These are phyloP conservation scores for Parelbella ahira DNA, from an alignment of 2,888 invertebrate genomes.

Conservation along the genomic window DNA sequence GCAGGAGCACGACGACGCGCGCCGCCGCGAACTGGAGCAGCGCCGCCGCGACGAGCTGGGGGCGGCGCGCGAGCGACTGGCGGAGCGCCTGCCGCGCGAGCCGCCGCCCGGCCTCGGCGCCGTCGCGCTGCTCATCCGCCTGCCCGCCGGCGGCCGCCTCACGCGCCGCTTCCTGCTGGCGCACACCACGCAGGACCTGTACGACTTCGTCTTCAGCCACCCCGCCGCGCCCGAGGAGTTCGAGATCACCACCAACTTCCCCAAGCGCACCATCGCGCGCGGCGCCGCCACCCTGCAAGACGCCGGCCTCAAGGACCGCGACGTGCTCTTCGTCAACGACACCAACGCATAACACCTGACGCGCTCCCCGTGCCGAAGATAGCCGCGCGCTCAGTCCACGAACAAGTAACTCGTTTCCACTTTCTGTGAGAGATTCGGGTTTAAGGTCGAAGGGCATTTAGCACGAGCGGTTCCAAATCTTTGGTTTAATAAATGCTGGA, in stretches of 20 bases:
- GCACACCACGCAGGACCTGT: slow-evolving; percentile 93
- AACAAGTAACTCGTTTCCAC: too few relatives aligned
- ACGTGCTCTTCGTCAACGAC: slow-evolving; percentile 96
- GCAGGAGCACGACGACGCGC: slow-evolving; percentile 65
- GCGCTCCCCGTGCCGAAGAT: too few relatives aligned
- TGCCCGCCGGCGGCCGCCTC: slow-evolving; percentile 93
- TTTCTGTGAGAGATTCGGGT: too few relatives aligned
- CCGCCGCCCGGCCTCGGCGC: slow-evolving; percentile 85
- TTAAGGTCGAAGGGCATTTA: too few relatives aligned
- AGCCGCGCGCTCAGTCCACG: too few relatives aligned
- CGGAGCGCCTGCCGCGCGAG: slow-evolving; percentile 85
- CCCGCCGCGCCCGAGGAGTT: slow-evolving; percentile 95
- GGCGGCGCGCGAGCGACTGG: slow-evolving; percentile 83
- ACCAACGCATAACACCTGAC: slow-evolving; percentile 86
- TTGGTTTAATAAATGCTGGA: too few relatives aligned
- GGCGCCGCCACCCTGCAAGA: slow-evolving; percentile 83
- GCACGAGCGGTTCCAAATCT: too few relatives aligned
- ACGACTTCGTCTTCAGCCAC: slow-evolving; percentile 97
- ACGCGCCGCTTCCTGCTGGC: slow-evolving; percentile 91
- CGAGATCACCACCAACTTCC: slow-evolving; percentile 97
- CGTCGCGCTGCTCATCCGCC: slow-evolving; percentile 92
- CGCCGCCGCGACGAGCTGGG: slow-evolving; percentile 69
- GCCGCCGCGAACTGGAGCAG: slow-evolving; percentile 47
- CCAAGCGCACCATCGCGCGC: slow-evolving; percentile 89
- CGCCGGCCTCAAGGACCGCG: slow-evolving; percentile 92